Base-by-base conservation (phyloP, 2,113 vertebrate species). In the Xenus cinereus region DNA sequence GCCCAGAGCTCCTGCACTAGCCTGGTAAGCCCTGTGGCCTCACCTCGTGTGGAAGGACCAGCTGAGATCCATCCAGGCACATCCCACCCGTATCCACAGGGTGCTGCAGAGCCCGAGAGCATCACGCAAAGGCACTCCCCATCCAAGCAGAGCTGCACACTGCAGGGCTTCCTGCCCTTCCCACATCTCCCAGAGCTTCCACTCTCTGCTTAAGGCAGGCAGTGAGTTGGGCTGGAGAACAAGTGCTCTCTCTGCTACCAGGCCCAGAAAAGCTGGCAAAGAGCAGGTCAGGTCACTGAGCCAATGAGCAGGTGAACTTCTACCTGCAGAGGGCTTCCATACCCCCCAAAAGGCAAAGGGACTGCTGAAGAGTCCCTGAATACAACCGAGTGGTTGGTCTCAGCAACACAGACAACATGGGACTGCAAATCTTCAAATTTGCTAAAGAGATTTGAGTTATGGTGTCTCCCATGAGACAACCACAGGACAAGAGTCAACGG, bases 391-490 rank as follows among this genome's bases (percentile, higher is more conserved):
- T 23, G 46, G 46, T 48, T 48, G 48, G 48, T 48, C 41, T 15
- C 27, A n/a, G 78, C 80, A 89, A 50, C 66, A 92, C 33, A 84
- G 18, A n/a, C 14, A 43, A 21, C 37, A 30, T 2, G 11, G 69
- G 67, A 24, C 27, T 41, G 76, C 57, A 53, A 2, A 72, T 27
- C 41, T 35, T 51, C 56, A 32, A 33, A 56, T 7, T 67, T 3
- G 3, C 53, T 33, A 9, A 35, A 33, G 35, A 51, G 21, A 54
- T 41, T 37, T 57, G 75, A 62, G 46, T n/a, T 32, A 33, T 0
- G 2, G 24, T 5, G 26, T 86, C 21, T 3, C 62, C 0, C 1
- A 3, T 21, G 41, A 32, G 22, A 24, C 1, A 0, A 46, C 1
- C 4, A 56, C 35, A 79, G 30, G 27, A 43, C 32, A n/a, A 56